These are phyloP conservation scores for Marronus borbonicus DNA, from an alignment of 2,888 invertebrate genomes.

Conservation along the genomic window DNA sequence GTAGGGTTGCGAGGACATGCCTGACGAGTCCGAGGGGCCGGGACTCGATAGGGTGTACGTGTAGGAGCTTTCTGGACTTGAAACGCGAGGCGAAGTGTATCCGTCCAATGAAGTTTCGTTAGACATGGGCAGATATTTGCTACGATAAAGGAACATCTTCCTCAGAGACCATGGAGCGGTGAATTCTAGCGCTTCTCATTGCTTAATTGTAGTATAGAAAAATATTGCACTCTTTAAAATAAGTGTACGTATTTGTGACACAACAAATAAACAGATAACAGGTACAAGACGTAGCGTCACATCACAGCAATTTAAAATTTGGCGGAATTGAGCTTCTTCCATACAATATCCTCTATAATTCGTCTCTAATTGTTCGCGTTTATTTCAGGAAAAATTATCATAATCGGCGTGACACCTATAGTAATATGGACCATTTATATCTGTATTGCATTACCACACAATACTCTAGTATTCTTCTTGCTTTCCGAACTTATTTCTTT, in stretches of 20 bases:
- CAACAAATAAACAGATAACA: slow-evolving; percentile 7
- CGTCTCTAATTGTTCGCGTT: not conserved
- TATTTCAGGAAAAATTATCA: too few species aligned
- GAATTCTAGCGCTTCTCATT: slow-evolving; percentile 21
- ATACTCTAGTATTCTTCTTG: not conserved
- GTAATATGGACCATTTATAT: too few species aligned
- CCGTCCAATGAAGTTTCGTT: slow-evolving; percentile 67
- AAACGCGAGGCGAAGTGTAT: slow-evolving; percentile 66
- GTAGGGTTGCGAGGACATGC: slow-evolving; percentile 68
- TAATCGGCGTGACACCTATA: too few species aligned
- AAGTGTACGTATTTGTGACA: not conserved
- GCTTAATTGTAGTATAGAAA: slow-evolving; percentile 12
- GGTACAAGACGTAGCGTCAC: slow-evolving; percentile 42
- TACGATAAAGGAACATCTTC: slow-evolving; percentile 62
- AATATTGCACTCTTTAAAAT: slow-evolving; percentile 4
- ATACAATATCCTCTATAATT: not conserved
- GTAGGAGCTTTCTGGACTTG: slow-evolving; percentile 65
- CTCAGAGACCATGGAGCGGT: not conserved
- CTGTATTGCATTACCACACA: too few species aligned
- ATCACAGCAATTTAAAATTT: slow-evolving; percentile 27
- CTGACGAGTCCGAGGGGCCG: slow-evolving; percentile 66
- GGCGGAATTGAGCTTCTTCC: not conserved
- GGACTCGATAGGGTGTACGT: slow-evolving; percentile 62
- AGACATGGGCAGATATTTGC: slow-evolving; percentile 58
- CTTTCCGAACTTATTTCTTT: not conserved